phyloP scores from a whole-genome alignment of 2,113 vertebrate genomes.

The Poecile atricapillus region DNA sequence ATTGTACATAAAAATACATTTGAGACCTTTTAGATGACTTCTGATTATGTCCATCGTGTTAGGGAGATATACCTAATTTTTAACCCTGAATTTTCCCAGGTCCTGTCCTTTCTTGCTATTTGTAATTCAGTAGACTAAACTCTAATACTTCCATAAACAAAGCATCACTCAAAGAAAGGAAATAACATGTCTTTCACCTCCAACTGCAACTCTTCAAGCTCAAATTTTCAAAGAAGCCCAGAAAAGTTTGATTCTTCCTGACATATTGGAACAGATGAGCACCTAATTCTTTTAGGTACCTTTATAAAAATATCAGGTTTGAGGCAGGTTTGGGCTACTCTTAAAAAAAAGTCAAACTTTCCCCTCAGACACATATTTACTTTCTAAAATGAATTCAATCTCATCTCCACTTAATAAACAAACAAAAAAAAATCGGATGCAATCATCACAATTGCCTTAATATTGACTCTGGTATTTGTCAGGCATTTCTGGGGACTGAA shows the following conservation, averaged over 20 bases:
- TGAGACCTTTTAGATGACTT: background rate
- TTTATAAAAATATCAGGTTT: background rate
- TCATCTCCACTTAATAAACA: background rate
- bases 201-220: background rate
- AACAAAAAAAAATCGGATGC: background rate
- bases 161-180: background rate
- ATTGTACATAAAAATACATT: background rate
- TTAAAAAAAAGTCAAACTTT: background rate
- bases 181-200: background rate
- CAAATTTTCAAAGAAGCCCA: background rate
- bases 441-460: background rate
- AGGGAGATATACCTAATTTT: background rate
- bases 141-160: background rate
- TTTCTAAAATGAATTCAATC: background rate
- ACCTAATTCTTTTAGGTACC: background rate
- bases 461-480: constrained; percentile 4
- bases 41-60: background rate
- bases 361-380: background rate
- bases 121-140: background rate
- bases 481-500: background rate
- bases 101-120: background rate
- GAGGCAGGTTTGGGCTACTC: background rate
- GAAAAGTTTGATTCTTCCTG: background rate
- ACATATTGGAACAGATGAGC: background rate
- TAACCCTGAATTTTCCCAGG: background rate